A percentile compares a stretch with the other conserved stretches of the same genome.
These are phyloP conservation scores for Chloropsis cyanopogon DNA, from an alignment of 2,113 vertebrate genomes.

Conservation along the genomic window DNA sequence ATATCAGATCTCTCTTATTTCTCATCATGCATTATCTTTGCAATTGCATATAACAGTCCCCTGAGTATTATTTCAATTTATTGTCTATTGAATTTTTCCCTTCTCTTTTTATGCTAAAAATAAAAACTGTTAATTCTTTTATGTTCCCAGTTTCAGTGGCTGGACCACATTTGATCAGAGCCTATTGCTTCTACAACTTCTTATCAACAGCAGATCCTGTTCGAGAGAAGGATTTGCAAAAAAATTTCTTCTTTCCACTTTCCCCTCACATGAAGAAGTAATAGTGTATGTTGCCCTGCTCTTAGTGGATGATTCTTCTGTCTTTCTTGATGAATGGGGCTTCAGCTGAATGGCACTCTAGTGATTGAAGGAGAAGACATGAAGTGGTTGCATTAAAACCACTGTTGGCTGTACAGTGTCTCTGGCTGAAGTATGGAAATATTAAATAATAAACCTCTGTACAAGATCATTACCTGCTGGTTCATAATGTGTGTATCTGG, in stretches of 20 bases:
- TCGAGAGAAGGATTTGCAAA: background rate
- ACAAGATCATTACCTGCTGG: background rate
- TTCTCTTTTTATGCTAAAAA: background rate
- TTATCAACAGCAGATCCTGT: background rate
- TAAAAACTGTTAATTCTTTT: background rate
- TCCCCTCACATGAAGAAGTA: background rate
- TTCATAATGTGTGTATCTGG: background rate
- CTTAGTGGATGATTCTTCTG: background rate
- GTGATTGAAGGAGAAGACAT: background rate
- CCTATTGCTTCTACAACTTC: background rate
- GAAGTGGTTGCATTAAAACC: background rate
- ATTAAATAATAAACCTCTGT: background rate
- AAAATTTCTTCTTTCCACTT: background rate
- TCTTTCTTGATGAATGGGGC: background rate
- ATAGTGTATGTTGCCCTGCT: background rate
- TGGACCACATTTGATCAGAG: background rate
- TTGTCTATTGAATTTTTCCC: background rate
- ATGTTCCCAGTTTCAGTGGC: background rate
- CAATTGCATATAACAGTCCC: background rate
- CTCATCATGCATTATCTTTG: fast-evolving
- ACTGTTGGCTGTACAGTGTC: background rate
- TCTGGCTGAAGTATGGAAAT: background rate
- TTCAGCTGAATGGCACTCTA: background rate
- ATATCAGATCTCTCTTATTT: background rate
- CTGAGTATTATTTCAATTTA: background rate